Conservation (phyloP, 2,113 vertebrate genomes). For the Struthidea cinerea region DNA sequence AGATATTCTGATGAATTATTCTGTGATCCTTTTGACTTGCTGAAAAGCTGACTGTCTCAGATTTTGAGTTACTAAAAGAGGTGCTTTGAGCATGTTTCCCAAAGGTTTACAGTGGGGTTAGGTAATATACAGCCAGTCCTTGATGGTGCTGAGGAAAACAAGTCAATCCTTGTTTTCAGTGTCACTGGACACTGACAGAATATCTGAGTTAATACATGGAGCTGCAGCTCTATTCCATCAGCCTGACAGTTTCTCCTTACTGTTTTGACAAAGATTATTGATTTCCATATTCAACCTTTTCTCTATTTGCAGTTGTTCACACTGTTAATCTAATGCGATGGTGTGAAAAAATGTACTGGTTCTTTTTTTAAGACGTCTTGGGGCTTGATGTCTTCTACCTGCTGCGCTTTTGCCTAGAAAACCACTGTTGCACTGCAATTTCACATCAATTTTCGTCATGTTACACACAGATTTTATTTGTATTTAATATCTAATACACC, state of each 20-base stretch:
- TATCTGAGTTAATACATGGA: not conserved
- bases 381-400: not conserved
- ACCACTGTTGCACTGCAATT: not conserved
- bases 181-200: not conserved
- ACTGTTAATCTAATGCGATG: not conserved
- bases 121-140: not conserved
- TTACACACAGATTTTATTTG: not conserved
- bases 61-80: not conserved
- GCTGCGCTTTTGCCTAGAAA: not conserved
- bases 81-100: not conserved
- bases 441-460: not conserved
- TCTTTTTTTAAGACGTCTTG: not conserved
- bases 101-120: not conserved
- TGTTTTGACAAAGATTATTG: not conserved
- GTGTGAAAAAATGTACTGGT: not conserved
- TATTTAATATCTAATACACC: not conserved
- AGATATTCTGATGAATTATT: not conserved
- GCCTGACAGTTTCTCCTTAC: not conserved
- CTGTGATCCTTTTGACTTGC: not conserved
- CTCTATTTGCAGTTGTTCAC: not conserved
- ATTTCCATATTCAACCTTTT: not conserved
- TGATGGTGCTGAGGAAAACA: not conserved
- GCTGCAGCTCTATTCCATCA: not conserved
- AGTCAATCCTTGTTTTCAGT: constrained; percentile 11
- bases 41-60: not conserved